Base-by-base conservation (phyloP, 1,140 invertebrate genomes). In the Solen grandis region DNA sequence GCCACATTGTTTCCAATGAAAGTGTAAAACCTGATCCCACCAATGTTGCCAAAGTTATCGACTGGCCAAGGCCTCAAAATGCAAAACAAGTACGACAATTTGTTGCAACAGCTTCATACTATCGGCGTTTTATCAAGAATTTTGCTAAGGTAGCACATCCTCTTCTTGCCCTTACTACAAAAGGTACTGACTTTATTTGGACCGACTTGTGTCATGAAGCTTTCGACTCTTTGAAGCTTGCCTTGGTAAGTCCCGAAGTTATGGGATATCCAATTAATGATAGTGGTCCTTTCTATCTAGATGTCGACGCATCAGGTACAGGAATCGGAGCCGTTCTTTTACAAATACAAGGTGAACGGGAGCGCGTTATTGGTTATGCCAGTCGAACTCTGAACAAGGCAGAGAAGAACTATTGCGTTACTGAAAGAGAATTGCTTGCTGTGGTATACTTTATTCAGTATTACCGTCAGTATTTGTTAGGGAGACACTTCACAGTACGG, bases 351-450 rank as follows among this genome's bases (percentile, higher is more conserved):
- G 81, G 82, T 19, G 81, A 84, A 41, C 31, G 59, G 27, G 84
- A 86, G 60, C 16, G 68, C 13, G 76, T 84, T 0, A 81, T 88
- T 2, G 83, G 84, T 0, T 89, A 85, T 75, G 65, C 46, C 5
- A 85, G 81, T 59, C 60, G 60, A 25, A 36, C 68, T 16, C 75
- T 88, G 1, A 84, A 66, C 36, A 77, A 57, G 29, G 82, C 91
- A 22, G 92, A 94, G 86, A 76, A 86, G 75, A 92, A 92, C 19
- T 94, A 94, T 84, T 87, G 86, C 50, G 72, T 80, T 2, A 86
- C 86, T 27, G 10, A 77, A 14, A 86, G 73, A 50, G 85, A 87
- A 77, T 54, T 87, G 25, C 72, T 85, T 19, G 85, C 83, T 25
- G 70, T 85, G 13, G 59, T 84, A 16, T 54, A 46, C 41, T 75